These are phyloP conservation scores for Gryon sp. DNA, from an alignment of 1,140 invertebrate species.

Conservation along the genomic window DNA sequence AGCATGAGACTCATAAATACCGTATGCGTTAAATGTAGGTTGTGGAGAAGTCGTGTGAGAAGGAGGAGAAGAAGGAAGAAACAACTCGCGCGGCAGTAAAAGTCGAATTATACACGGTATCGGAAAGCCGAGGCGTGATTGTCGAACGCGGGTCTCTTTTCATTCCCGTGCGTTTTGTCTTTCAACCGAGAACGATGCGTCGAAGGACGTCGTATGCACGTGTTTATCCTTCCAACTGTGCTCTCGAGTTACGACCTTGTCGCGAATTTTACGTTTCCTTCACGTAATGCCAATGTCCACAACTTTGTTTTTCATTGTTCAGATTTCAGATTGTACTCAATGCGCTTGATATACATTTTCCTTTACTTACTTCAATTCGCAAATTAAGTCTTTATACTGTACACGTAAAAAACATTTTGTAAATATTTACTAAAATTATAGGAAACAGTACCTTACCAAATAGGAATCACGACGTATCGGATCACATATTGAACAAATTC, in stretches of 20 bases:
- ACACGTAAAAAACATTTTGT: no score
- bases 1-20: constrained; percentile 61
- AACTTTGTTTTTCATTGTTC: constrained; percentile 27
- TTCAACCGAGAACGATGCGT: constrained; percentile 7
- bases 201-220: constrained; percentile 40
- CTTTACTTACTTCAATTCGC: no score
- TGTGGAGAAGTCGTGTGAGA: constrained; percentile 31
- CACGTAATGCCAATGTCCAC: constrained; percentile 5
- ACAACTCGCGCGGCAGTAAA: constrained; percentile 31
- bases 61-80: constrained; percentile 5
- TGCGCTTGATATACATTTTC: no score
- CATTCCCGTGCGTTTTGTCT: constrained; percentile 31
- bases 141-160: constrained; percentile 13
- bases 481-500: no score
- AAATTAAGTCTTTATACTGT: no score
- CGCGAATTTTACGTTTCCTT: constrained; percentile 40
- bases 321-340: constrained; percentile 16
- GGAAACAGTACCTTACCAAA: no score
- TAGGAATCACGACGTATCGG: no score
- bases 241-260: constrained; percentile 49
- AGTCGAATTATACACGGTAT: constrained; percentile 53
- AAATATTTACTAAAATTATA: no score
- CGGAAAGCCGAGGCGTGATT: constrained; percentile 16
- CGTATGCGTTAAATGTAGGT: constrained; percentile 59
- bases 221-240: constrained; percentile 30